Base-by-base conservation (phyloP, 2,797 vertebrate genomes). In the Hydrophis major region DNA sequence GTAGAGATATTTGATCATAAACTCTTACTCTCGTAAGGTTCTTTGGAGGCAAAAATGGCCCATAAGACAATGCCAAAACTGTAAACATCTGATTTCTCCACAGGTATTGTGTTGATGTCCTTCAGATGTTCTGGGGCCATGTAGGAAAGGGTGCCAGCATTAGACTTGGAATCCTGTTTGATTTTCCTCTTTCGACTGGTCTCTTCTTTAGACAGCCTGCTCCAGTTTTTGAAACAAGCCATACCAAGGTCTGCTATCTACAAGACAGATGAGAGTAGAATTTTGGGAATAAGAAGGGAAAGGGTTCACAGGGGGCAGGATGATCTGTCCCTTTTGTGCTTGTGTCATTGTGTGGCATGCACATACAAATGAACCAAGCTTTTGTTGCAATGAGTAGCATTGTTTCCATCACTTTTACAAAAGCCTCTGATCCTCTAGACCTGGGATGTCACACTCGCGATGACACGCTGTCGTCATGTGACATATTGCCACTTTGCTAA, bases 191-290 rank as follows among this genome's bases (percentile, higher is more conserved):
- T 98, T 91, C 98, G 97, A 12, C 97, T 97, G 28, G 97, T 98
- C 94, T 99, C 98, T 92, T 99, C 98, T 92, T 97, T 98, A 1
- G 99, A 99, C 95, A 99, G 97, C 90, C 97, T 98, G 95, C 98
- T 99, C 99, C 99, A 99, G 0, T 95, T 98, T 97, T 99, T 98
- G 95, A 98, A 99, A 89, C 98, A 98, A 86, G 99, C 98, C 69
- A 99, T 97, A 3, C 99, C 99, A 0, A 99, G 98, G 95, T 99
- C 99, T 57, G 99, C 99, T 92, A 99, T 99, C 99, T 99, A 94
- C 61, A 93, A 94, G 92, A 94, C 28, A 87, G 53, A 89, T 28
- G 2, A 16, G 0, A 10, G 86, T 90, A 93, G 66, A 95, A 53
- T 14, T 92, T 16, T 1, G 0, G 25, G 8, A 28, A 88, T 28